These are phyloP conservation scores for Megamerina dolium DNA, from an alignment of 2,888 invertebrate genomes.

Conservation along the genomic window DNA sequence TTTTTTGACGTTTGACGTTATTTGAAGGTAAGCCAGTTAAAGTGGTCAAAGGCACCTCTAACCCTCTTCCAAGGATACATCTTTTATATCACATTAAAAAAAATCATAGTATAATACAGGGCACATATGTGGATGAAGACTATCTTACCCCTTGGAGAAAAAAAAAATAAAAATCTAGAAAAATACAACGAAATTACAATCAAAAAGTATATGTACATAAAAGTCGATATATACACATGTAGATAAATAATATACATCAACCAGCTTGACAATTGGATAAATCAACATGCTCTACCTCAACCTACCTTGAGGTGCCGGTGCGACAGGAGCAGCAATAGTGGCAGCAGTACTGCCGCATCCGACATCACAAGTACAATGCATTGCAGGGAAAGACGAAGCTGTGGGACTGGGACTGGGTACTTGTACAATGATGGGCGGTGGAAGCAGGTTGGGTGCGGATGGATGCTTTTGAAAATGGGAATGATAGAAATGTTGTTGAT, in stretches of 20 bases:
- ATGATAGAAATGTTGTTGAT: conserved; percentile 28
- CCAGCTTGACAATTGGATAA: not conserved
- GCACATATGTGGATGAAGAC: too few species aligned
- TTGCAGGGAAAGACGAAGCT: conserved; percentile 33
- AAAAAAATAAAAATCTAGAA: conserved; percentile 3
- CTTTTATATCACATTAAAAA: too few species aligned
- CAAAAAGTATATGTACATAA: too few species aligned
- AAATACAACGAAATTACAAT: conserved; percentile 7
- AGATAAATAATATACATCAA: too few species aligned
- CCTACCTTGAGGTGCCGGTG: conserved; percentile 46
- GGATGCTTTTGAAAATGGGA: conserved; percentile 45
- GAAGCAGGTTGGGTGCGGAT: conserved; percentile 41
- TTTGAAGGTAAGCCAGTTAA: too few species aligned
- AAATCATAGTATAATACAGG: too few species aligned
- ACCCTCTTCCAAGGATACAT: too few species aligned
- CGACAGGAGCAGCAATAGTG: conserved; percentile 9
- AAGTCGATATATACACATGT: too few species aligned
- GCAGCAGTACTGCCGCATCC: conserved; percentile 21
- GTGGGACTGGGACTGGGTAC: conserved; percentile 39
- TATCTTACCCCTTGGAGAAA: too few species aligned
- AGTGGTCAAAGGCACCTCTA: too few species aligned
- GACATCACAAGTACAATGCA: conserved; percentile 45
- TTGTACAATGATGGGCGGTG: conserved; percentile 28
- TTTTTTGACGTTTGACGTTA: too few species aligned
- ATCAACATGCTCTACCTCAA: conserved; percentile 44